Conservation (phyloP, 2,797 vertebrate genomes). For the Nannoperca obscura region DNA sequence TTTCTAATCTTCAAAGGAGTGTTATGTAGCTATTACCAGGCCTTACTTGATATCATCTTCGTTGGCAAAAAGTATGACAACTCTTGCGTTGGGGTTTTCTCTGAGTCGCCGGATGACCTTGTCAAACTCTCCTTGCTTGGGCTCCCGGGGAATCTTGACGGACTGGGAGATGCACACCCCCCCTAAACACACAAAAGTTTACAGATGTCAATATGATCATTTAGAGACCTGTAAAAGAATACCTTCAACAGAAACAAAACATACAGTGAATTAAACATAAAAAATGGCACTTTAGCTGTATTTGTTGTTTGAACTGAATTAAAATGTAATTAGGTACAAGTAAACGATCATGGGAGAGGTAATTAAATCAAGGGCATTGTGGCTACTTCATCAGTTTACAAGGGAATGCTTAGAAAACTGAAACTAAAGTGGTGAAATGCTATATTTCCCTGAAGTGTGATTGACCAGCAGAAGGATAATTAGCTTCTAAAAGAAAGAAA, state of each 20-base stretch:
- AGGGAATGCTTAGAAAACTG: not conserved
- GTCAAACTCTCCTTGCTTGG: conserved; percentile 93
- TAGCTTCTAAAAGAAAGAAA: not conserved
- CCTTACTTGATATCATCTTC: conserved; percentile 97
- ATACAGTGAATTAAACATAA: not conserved
- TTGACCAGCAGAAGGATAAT: conserved; percentile 1
- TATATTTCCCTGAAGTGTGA: conserved; percentile 17
- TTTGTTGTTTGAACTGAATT: conserved; percentile 13
- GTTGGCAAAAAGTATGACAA: conserved; percentile 95
- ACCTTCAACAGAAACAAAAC: not conserved
- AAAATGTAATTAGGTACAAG: conserved; percentile 21
- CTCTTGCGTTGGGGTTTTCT: conserved; percentile 95
- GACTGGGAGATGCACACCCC: conserved; percentile 96
- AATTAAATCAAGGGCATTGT: conserved; percentile 15
- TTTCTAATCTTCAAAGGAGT: conserved; percentile 57
- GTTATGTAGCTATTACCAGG: conserved; percentile 20
- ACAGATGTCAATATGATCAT: not conserved
- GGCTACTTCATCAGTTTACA: not conserved
- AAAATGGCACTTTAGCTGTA: not conserved
- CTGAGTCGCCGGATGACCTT: conserved; percentile 94
- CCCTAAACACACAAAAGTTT: conserved; percentile 81
- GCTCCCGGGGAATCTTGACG: conserved; percentile 96
- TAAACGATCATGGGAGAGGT: not conserved
- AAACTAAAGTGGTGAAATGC: not conserved
- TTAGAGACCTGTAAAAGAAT: not conserved